Conservation (phyloP, 2,797 vertebrate species). For the Lates japonicus region DNA sequence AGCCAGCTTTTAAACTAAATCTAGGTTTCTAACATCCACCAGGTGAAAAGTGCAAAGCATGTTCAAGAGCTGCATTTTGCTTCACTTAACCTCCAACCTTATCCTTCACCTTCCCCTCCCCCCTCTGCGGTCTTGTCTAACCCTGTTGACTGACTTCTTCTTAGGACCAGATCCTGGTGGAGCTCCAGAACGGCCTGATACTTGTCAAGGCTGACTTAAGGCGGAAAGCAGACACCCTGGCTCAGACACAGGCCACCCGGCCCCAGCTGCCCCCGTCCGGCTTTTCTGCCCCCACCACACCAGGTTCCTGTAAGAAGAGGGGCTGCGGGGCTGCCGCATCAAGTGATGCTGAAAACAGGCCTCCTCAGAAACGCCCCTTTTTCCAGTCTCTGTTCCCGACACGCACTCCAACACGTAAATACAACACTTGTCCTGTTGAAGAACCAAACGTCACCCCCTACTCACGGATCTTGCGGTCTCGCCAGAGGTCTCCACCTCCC, state of each 20-base stretch:
- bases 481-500: constrained; percentile 82
- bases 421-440: constrained; percentile 24
- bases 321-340: constrained; percentile 73
- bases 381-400: constrained; percentile 76
- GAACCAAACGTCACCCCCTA: constrained; percentile 82
- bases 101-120: constrained; percentile 38
- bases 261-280: constrained; percentile 46
- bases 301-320: constrained; percentile 87
- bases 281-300: constrained; percentile 13
- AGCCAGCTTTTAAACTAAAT: constrained; percentile 68
- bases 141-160: constrained; percentile 73
- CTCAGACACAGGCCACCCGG: constrained; percentile 82
- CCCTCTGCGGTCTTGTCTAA: constrained; percentile 65
- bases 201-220: constrained; percentile 94
- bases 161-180: constrained; percentile 94
- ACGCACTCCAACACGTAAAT: constrained; percentile 65
- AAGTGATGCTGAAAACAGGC: constrained; percentile 88
- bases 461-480: constrained; percentile 85
- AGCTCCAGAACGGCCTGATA: constrained; percentile 94
- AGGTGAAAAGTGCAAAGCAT: constrained; percentile 49
- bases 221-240: constrained; percentile 90
- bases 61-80: constrained; percentile 22
- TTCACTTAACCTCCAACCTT: constrained; percentile 19
- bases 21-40: constrained; percentile 53
- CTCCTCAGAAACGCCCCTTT: constrained; percentile 89